Conservation (phyloP, 2,888 invertebrate species). For the Teleiodes luculella region DNA sequence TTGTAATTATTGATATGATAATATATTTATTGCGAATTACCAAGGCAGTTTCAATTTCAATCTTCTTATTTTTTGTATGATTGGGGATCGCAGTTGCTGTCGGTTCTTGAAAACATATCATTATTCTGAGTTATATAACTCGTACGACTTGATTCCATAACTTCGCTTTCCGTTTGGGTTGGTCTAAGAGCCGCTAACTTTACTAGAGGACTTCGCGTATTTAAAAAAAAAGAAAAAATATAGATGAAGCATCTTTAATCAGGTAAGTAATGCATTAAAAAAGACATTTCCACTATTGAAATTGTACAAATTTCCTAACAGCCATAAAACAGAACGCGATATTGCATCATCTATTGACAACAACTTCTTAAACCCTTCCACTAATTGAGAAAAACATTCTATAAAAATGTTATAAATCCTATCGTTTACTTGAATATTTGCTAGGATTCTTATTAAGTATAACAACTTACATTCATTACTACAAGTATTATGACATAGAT, state of each 20-base stretch:
- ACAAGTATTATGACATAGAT: conserved; percentile 19
- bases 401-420: conserved; percentile 33
- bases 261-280: conserved; percentile 28
- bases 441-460: conserved; percentile 47
- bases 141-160: no score
- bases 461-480: conserved; percentile 30
- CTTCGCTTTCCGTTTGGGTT: no score
- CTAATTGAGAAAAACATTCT: conserved; percentile 35
- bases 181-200: no score
- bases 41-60: conserved; percentile 26
- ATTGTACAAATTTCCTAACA: conserved; percentile 55
- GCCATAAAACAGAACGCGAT: conserved; percentile 46
- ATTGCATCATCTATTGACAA: conserved; percentile 28
- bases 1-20: conserved; percentile 68
- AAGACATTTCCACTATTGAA: conserved; percentile 34
- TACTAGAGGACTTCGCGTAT: no score
- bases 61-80: conserved; percentile 16
- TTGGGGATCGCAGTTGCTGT: no score
- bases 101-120: no score
- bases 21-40: conserved; percentile 67
- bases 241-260: not conserved
- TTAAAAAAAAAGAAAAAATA: no score
- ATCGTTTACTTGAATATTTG: conserved; percentile 39
- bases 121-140: no score
- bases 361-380: conserved; percentile 30